Base-by-base conservation (phyloP, 2,888 invertebrate genomes). In the Trileptium ribeirensis region DNA sequence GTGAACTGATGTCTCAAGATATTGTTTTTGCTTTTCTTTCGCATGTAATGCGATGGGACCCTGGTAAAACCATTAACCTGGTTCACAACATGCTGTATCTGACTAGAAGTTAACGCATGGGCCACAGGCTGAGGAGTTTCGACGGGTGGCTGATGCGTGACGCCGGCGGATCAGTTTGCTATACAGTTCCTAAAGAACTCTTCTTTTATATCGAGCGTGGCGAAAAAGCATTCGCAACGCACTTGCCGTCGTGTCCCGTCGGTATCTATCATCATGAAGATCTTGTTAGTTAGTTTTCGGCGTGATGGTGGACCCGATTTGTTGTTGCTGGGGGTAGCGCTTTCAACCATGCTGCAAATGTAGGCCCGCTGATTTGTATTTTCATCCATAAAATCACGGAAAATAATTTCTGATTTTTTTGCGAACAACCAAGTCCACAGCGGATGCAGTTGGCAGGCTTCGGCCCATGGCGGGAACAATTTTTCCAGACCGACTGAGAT, bases 51-150 rank as follows among this genome's bases (percentile, higher is more conserved):
- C 3, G 3, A 8, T n/a, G 38, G 3, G 8, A 75, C 77, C 3
- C 36, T 36, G 15, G 77, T 29, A 36, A 75, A 75, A n/a, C 38
- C n/a, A 75, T 75, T 39, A 15, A 75, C 39, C 33, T 75, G 77
- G 3, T 75, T 8, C 2, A 33, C 2, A 36, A 75, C 39, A 15
- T 15, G 8, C 8, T 15, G 51, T 24, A 15, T 8, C 39, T 75
- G 77, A n/a, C n/a, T 8, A n/a, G n/a, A 3, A 15, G 39, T 39
- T 34, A 38, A n/a, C 15, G 77, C 77, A 51, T 51, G 51, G 31
- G 70, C 70, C 19, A 19, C n/a, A 19, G 64, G 64, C 19, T 19
- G 19, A n/a, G n/a, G n/a, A 64, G 19, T 19, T n/a, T 64, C n/a
- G n/a, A 64, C 19, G 8, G 33, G 70, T 36, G 31, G 8, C n/a